Conservation (phyloP, 2,113 vertebrate species). For the Thunnus thynnus region DNA sequence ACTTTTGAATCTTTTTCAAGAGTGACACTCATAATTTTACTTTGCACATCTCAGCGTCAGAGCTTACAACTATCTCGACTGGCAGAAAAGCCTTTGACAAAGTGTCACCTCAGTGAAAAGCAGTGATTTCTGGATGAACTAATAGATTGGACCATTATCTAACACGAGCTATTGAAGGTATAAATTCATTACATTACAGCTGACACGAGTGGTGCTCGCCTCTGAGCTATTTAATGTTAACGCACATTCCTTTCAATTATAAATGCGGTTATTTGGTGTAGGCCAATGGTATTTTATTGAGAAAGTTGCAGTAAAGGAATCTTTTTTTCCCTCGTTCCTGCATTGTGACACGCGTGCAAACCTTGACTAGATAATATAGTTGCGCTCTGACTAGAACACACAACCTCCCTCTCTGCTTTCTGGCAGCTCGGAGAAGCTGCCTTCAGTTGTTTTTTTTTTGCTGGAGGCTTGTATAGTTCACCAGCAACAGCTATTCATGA, state of each 20-base stretch:
- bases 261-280: constrained; percentile 3
- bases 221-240: constrained; percentile 24
- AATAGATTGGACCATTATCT: constrained; percentile 32
- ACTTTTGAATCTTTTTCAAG: constrained; percentile 16
- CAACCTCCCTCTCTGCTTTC: constrained; percentile 13
- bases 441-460: constrained; percentile 24
- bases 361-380: constrained; percentile 32
- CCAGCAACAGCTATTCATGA: constrained; percentile 44
- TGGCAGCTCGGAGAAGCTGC: constrained; percentile 9
- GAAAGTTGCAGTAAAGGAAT: constrained; percentile 12
- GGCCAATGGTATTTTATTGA: constrained; percentile 4
- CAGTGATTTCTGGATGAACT: constrained; percentile 22
- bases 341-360: constrained; percentile 14
- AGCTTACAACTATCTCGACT: constrained; percentile 10
- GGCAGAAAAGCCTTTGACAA: constrained; percentile 18
- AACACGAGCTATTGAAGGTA: constrained; percentile 24
- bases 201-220: neutral
- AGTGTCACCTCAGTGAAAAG: constrained; percentile 27
- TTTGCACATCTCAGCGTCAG: neutral
- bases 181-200: constrained; percentile 28
- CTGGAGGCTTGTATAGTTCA: constrained; percentile 20
- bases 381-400: neutral
- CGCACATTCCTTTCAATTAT: constrained; percentile 6
- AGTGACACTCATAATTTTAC: constrained; percentile 25
- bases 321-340: neutral